These are phyloP conservation scores for Collichthys lucidus DNA, from an alignment of 2,113 vertebrate species.

Conservation along the genomic window DNA sequence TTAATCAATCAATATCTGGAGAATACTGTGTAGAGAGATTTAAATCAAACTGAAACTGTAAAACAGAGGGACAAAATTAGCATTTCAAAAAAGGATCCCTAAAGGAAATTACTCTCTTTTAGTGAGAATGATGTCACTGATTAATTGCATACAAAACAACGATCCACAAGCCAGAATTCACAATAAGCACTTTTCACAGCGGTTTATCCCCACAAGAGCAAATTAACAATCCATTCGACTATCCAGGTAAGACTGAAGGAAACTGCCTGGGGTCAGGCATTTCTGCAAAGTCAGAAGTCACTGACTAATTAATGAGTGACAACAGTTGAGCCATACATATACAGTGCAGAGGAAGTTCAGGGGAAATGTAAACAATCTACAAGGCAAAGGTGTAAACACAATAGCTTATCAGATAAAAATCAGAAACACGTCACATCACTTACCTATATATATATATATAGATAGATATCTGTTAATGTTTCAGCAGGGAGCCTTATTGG, in stretches of 20 bases:
- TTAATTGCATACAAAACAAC: constrained; percentile 36
- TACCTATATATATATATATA: too few species aligned
- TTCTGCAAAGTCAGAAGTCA: constrained; percentile 63
- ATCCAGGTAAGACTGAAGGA: constrained; percentile 16
- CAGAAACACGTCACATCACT: constrained; percentile 4
- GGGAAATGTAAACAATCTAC: constrained; percentile 14
- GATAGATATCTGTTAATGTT: neutral
- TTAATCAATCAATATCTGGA: too few species aligned
- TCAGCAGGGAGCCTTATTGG: neutral
- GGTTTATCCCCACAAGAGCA: constrained; percentile 47
- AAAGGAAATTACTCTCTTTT: neutral
- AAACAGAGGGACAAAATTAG: neutral
- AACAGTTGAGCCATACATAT: constrained; percentile 43
- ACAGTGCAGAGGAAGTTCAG: constrained; percentile 15
- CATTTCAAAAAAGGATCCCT: neutral
- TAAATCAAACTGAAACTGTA: neutral
- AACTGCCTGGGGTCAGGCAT: constrained; percentile 8
- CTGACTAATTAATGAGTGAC: constrained; percentile 69
- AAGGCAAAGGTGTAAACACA: neutral
- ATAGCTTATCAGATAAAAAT: constrained; percentile 5
- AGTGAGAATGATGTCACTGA: constrained; percentile 21
- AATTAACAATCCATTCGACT: constrained; percentile 37
- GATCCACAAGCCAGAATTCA: constrained; percentile 24
- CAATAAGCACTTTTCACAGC: constrained; percentile 35
- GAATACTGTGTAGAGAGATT: neutral